Evolutionary conservation across 2,113 vertebrate species (phyloP), one percentile per base, ranked within the genome.

Genomic region (Chaetura pelagica): DNA sequence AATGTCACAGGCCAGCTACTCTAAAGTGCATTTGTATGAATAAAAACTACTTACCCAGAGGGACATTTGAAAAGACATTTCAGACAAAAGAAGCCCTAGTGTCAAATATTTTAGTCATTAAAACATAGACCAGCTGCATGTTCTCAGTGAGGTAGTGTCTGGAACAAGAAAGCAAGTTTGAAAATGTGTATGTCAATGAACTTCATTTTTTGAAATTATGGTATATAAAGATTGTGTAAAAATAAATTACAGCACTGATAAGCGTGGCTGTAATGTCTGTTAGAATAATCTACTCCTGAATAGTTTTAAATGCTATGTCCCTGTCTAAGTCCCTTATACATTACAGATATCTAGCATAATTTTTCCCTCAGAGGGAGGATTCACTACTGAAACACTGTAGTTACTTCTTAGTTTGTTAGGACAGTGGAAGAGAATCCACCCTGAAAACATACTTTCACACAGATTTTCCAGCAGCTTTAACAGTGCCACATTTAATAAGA

Each of bases 21-120:
- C 74, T 91, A 79, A 94, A 97, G 69, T 79, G 40, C 75, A 89
- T 94, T 97, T 94, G 96, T 96, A 83, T 93, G 90, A 97, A 96
- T 96, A 93, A 97, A 96, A 97, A 84, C 93, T 72, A 84, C 84
- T 95, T 97, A 97, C 74, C 96, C 92, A 93, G 82, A 97, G 84
- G 89, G 89, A 97, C 52, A 94, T 92, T 93, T 0, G 2, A 76
- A 97, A 96, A 97, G 71, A 68, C 73, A 80, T 82, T 95, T 91
- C 68, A 94, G 84, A 97, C 96, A 97, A 97, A 97, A 94, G 90
- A 96, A 96, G 95, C 90, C 82, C 52, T 84, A 93, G 40, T 94
- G 93, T 97, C 94, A 97, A 97, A 98, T 97, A 97, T 78, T 98
- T 97, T 69, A 94, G 92, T 83, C 92, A 96, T 97, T 98, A 97